phyloP scores from a whole-genome alignment of 2,888 invertebrate species.

The Tipula confusa region DNA sequence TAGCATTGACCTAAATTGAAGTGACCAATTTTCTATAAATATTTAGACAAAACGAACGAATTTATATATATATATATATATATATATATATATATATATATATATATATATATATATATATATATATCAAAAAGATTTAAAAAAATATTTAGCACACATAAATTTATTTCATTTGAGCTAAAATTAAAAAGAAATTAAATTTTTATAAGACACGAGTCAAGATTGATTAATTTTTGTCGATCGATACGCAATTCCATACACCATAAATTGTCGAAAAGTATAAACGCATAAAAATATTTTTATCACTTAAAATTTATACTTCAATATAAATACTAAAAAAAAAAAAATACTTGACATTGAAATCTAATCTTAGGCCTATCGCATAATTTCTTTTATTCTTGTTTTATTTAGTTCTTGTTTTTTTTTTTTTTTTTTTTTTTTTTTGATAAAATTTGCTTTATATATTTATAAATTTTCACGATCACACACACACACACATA shows the following conservation, averaged over 20 bases:
- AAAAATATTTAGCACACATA: background rate
- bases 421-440: background rate
- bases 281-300: background rate
- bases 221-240: background rate
- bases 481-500: too few relatives aligned
- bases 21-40: background rate
- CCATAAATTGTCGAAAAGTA: background rate
- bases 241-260: background rate
- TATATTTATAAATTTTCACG: background rate
- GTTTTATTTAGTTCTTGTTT: background rate
- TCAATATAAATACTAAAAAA: too few relatives aligned
- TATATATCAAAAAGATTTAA: background rate
- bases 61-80: background rate
- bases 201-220: background rate
- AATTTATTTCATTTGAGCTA: background rate
- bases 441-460: background rate
- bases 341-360: background rate
- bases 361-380: slow-evolving; percentile 20
- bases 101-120: too few relatives aligned
- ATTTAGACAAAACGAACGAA: background rate
- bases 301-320: background rate
- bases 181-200: background rate
- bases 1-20: slow-evolving; percentile 25
- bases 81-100: too few relatives aligned
- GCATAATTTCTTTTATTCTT: background rate